Percentiles rank a stretch among this genome's conserved stretches.
phyloP scores from a whole-genome alignment of 2,888 invertebrate species.

The Lysandra coridon region DNA sequence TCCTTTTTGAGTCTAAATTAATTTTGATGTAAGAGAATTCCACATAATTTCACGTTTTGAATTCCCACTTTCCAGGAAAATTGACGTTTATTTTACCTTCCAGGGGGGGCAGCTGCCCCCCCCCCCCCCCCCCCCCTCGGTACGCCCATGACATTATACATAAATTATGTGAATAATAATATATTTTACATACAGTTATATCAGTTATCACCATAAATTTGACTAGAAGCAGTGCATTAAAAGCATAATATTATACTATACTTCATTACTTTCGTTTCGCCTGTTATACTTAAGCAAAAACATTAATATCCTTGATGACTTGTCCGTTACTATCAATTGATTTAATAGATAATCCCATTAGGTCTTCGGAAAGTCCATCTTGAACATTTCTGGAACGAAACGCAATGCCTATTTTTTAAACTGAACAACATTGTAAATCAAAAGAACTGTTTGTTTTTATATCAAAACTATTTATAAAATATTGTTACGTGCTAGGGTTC shows the following conservation, averaged over 20 bases:
- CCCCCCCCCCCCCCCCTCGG: no score
- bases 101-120: no score
- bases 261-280: not conserved
- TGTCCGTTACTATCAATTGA: constrained; percentile 56
- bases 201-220: not conserved
- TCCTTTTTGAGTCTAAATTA: no score
- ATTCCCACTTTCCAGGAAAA: no score
- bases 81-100: no score
- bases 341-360: constrained; percentile 53
- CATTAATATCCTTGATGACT: constrained; percentile 56
- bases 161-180: no score
- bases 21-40: no score
- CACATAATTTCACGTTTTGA: no score
- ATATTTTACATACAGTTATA: not conserved
- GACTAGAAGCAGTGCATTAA: constrained; percentile 4
- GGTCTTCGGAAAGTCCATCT: constrained; percentile 54
- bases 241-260: not conserved
- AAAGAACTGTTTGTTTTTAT: not conserved
- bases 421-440: not conserved
- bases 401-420: constrained; percentile 14
- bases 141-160: no score
- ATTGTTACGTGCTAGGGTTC: no score
- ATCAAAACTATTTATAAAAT: no score
- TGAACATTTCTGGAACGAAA: constrained; percentile 55
- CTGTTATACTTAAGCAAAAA: constrained; percentile 49